Percentiles rank a stretch among this genome's conserved stretches.
phyloP scores from a whole-genome alignment of 2,888 invertebrate species.

The Melipona beecheii region DNA sequence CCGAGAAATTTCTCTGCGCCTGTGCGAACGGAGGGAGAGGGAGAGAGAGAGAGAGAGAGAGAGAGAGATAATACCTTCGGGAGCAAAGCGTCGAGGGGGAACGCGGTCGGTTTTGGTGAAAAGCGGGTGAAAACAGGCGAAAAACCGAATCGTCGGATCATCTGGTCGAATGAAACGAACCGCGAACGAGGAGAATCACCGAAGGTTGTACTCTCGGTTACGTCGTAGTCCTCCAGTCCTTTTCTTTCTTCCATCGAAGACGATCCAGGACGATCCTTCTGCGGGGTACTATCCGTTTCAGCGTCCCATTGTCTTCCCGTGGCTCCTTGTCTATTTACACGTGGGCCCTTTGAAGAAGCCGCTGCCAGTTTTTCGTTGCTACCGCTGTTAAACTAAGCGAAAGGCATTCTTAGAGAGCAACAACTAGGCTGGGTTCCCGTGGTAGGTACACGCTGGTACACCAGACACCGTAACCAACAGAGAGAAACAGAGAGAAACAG shows the following conservation, averaged over 20 bases:
- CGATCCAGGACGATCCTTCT: conserved; percentile 55
- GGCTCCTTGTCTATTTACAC: conserved; percentile 70
- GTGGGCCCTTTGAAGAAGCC: conserved; percentile 75
- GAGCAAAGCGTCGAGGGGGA: neutral
- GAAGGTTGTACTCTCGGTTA: conserved; percentile 31
- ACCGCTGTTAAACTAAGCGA: conserved; percentile 81
- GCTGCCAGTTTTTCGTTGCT: conserved; percentile 73
- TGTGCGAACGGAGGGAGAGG: neutral
- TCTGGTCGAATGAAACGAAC: conserved; percentile 66
- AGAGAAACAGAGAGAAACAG: no score
- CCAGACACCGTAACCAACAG: conserved; percentile 45
- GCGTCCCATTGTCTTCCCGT: conserved; percentile 76
- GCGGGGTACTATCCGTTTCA: conserved; percentile 78
- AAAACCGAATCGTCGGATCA: conserved; percentile 58
- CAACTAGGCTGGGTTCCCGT: conserved; percentile 68
- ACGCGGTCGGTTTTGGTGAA: conserved; percentile 55
- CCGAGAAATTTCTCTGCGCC: neutral
- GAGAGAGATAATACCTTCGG: conserved; percentile 22
- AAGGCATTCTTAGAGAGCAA: conserved; percentile 69
- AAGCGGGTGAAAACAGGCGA: conserved; percentile 64
- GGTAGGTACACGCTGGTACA: conserved; percentile 68
- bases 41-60: neutral
- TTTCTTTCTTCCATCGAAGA: conserved; percentile 64
- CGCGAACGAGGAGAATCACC: conserved; percentile 64
- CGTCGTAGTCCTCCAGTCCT: conserved; percentile 9